These are phyloP conservation scores for Ptilonorhynchus violaceus DNA, from an alignment of 2,113 vertebrate genomes.

Conservation along the genomic window DNA sequence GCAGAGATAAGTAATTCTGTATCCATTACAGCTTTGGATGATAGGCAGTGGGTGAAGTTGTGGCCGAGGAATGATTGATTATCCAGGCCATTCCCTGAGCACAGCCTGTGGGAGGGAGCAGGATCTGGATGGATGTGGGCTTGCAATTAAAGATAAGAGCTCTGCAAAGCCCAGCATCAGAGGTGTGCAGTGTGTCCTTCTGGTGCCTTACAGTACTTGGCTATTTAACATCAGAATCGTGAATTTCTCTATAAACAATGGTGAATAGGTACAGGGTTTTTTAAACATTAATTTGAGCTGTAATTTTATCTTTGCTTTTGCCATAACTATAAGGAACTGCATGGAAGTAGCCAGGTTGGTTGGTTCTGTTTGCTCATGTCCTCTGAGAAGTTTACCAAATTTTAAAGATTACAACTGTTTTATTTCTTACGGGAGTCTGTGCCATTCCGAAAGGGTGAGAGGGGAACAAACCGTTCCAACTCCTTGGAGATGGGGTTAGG, in stretches of 20 bases:
- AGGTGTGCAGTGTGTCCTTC: background rate
- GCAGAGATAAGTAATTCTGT: background rate
- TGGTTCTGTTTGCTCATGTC: background rate
- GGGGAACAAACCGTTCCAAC: background rate
- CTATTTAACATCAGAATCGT: background rate
- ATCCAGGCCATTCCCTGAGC: background rate
- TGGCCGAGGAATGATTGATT: background rate
- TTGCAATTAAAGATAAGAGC: background rate
- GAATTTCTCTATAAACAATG: background rate
- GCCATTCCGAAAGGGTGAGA: background rate
- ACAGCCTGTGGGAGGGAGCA: background rate
- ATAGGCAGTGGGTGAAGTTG: background rate
- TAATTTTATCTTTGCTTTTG: background rate
- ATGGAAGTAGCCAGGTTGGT: background rate
- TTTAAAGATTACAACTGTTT: background rate
- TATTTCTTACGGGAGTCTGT: background rate
- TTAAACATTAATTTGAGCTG: background rate
- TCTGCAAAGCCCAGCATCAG: background rate
- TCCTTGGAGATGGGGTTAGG: accelerated
- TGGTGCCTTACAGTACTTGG: background rate
- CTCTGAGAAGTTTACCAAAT: background rate
- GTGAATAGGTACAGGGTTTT: background rate
- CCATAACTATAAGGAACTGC: background rate
- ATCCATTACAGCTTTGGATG: background rate
- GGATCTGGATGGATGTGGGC: background rate